Conservation (phyloP, 1,140 invertebrate species). For the Drosophila pseudoobscura region DNA sequence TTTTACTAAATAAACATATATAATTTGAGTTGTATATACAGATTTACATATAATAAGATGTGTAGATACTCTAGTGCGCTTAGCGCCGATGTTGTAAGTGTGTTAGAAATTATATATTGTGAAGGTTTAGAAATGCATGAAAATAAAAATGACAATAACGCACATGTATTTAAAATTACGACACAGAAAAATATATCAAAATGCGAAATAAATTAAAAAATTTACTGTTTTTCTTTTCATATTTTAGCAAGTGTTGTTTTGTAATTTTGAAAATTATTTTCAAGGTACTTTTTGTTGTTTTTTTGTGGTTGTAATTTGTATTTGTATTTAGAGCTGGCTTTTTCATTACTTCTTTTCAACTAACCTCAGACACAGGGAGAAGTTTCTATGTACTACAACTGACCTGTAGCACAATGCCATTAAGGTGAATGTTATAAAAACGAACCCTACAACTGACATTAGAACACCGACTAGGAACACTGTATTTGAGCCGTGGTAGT, state of each 20-base stretch:
- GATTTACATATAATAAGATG: too few species aligned
- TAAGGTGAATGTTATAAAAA: slow-evolving; percentile 98
- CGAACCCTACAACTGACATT: slow-evolving; percentile 98
- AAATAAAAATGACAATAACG: slow-evolving; percentile 44
- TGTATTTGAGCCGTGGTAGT: slow-evolving; percentile 97
- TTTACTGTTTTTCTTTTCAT: slow-evolving; percentile 66
- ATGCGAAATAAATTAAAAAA: slow-evolving; percentile 64
- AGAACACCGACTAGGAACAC: slow-evolving; percentile 98
- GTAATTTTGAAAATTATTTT: slow-evolving; percentile 32
- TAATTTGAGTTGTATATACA: too few species aligned
- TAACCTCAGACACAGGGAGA: slow-evolving; percentile 98
- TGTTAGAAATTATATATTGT: slow-evolving; percentile 20
- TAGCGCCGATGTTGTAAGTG: too few species aligned
- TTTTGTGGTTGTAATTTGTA: slow-evolving; percentile 84
- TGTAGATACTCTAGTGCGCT: too few species aligned
- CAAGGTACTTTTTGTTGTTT: slow-evolving; percentile 37
- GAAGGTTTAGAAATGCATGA: slow-evolving; percentile 16
- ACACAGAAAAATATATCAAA: slow-evolving; percentile 63
- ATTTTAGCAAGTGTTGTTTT: slow-evolving; percentile 58
- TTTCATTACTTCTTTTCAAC: slow-evolving; percentile 86
- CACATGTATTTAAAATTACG: slow-evolving; percentile 45
- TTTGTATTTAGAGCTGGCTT: slow-evolving; percentile 85
- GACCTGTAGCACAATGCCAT: slow-evolving; percentile 99
- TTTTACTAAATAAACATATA: too few species aligned
- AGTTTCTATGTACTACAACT: slow-evolving; percentile 98